Evolutionary conservation across 2,797 vertebrate species (phyloP).

Genomic region (Euthynnus affinis): DNA sequence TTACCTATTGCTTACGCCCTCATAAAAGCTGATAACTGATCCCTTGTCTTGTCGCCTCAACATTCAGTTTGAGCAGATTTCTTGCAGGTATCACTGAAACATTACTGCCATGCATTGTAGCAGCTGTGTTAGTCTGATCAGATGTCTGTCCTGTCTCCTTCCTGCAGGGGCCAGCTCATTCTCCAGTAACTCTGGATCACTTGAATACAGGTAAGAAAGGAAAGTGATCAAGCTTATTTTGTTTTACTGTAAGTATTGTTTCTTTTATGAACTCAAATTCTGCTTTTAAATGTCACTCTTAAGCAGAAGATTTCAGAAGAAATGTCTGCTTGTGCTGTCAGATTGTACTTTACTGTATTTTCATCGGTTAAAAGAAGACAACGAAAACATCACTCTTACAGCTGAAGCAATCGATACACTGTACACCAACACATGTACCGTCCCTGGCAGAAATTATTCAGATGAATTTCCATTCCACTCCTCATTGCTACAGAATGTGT

Average conservation of each 20-base stretch:
- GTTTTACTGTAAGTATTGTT: not conserved
- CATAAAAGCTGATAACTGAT: not conserved
- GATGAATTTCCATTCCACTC: not conserved
- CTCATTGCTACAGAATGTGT: not conserved
- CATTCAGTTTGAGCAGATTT: not conserved
- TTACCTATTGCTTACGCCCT: too few species aligned
- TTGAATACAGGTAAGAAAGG: conserved; percentile 85
- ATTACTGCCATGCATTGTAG: not conserved
- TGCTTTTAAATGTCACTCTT: too few species aligned
- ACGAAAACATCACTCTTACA: too few species aligned
- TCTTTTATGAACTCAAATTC: too few species aligned
- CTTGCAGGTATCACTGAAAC: not conserved
- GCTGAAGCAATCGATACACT: not conserved
- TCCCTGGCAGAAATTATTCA: not conserved
- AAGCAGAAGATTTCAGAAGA: not conserved
- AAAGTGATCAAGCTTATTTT: not conserved
- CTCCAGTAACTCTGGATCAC: conserved; percentile 78
- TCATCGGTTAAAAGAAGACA: too few species aligned
- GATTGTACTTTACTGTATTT: too few species aligned
- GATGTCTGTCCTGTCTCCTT: conserved; percentile 31
- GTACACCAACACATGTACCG: too few species aligned
- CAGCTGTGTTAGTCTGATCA: conserved; percentile 1
- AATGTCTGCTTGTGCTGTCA: too few species aligned
- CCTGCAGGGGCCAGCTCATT: conserved; percentile 83
- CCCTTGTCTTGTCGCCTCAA: not conserved